Conservation (phyloP, 2,113 vertebrate genomes). For the Isichthys henryi region DNA sequence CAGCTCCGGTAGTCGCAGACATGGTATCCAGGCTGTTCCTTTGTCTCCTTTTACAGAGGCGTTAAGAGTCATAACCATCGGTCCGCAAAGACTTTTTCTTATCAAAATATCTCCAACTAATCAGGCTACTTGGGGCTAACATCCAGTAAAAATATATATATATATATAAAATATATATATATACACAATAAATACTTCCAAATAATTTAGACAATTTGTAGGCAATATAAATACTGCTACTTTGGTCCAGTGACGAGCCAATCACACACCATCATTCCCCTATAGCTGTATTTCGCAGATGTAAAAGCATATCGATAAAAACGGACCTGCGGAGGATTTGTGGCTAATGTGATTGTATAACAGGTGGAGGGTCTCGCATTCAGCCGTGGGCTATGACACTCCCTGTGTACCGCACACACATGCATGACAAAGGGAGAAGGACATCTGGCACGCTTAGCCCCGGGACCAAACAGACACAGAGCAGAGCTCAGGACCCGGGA, state of each 20-base stretch:
- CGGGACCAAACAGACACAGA: constrained; percentile 55
- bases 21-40: neutral
- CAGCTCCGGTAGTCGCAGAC: neutral
- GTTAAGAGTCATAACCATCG: neutral
- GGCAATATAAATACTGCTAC: neutral
- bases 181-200: neutral
- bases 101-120: neutral
- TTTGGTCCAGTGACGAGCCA: neutral
- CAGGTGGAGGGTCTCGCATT: constrained; percentile 53
- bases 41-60: neutral
- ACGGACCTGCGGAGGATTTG: neutral
- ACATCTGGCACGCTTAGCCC: constrained; percentile 55
- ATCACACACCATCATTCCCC: neutral
- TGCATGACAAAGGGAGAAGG: constrained; percentile 52
- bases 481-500: constrained; percentile 13
- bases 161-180: neutral
- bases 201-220: neutral
- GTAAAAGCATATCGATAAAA: neutral
- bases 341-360: constrained; percentile 45
- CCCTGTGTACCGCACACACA: constrained; percentile 31
- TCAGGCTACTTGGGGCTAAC: neutral
- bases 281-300: neutral
- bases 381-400: constrained; percentile 28
- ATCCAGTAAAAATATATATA: neutral
- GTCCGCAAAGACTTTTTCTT: neutral